phyloP scores from a whole-genome alignment of 2,113 vertebrate species.

The Osmerus eperlanus region DNA sequence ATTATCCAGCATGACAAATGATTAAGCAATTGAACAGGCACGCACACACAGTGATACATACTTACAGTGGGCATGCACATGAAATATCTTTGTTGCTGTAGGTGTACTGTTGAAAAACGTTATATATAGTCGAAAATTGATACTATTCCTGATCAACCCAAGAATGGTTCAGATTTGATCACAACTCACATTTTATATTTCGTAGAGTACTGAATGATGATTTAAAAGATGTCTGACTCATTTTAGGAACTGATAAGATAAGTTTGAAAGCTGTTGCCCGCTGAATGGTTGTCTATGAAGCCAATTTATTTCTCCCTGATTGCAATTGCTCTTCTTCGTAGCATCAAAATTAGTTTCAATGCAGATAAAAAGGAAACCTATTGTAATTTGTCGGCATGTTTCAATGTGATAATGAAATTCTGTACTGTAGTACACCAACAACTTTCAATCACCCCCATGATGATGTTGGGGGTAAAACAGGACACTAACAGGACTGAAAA shows the following conservation, averaged over 20 bases:
- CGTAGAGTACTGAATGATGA: slow-evolving; percentile 8
- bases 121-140: neutral
- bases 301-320: slow-evolving; percentile 60
- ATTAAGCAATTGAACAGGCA: neutral
- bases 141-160: slow-evolving; percentile 8
- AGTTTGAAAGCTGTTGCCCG: slow-evolving; percentile 41
- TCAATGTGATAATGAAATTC: slow-evolving; percentile 58
- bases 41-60: slow-evolving; percentile 2
- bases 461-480: slow-evolving; percentile 21
- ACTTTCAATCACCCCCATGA: slow-evolving; percentile 48
- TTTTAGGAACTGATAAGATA: slow-evolving; percentile 37
- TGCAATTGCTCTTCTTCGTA: slow-evolving; percentile 63
- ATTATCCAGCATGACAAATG: slow-evolving; percentile 16
- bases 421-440: slow-evolving; percentile 45
- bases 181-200: too few relatives aligned
- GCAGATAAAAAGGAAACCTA: slow-evolving; percentile 44
- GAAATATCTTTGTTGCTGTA: too few relatives aligned
- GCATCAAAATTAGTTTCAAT: slow-evolving; percentile 58
- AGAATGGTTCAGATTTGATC: too few relatives aligned
- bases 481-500: slow-evolving; percentile 19
- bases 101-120: neutral
- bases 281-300: slow-evolving; percentile 39
- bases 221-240: slow-evolving; percentile 35
- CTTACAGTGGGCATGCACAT: too few relatives aligned
- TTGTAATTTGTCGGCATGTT: slow-evolving; percentile 59